A percentile compares a stretch with the other conserved stretches of the same genome.
Evolutionary conservation across 2,797 vertebrate species (phyloP).

Genomic region (Hippopotamyrus pictus): DNA sequence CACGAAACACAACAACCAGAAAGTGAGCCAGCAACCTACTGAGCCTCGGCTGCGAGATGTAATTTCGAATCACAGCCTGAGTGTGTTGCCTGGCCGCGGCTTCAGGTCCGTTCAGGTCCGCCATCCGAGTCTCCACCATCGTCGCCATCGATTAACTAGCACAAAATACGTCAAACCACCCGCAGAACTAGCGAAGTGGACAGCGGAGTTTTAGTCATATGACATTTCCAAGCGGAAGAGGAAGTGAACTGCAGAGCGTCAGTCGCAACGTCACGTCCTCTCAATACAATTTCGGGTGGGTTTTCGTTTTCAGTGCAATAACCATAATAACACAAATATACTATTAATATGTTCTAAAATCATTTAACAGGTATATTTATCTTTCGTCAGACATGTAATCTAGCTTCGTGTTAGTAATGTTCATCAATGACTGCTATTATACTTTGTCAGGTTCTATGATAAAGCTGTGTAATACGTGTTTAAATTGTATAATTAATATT

Average conservation of each 20-base stretch:
- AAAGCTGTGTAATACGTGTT: neutral
- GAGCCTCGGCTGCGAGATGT: slow-evolving; percentile 72
- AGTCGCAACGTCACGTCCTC: neutral
- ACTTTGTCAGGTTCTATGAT: neutral
- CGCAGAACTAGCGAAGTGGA: neutral
- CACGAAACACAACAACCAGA: slow-evolving; percentile 1
- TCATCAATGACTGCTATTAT: neutral
- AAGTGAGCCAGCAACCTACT: slow-evolving; percentile 51
- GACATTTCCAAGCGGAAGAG: slow-evolving; percentile 36
- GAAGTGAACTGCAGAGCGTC: slow-evolving; percentile 8
- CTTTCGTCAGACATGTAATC: neutral
- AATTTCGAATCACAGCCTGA: slow-evolving; percentile 69
- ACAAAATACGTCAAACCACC: neutral
- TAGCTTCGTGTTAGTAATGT: neutral
- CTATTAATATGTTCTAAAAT: neutral
- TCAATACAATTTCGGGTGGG: neutral
- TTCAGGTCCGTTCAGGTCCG: slow-evolving; percentile 61
- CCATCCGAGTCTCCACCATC: slow-evolving; percentile 55
- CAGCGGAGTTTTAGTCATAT: slow-evolving; percentile 42
- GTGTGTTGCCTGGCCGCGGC: slow-evolving; percentile 63
- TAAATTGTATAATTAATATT: neutral
- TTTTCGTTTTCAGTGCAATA: neutral
- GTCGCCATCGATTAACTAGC: slow-evolving; percentile 53
- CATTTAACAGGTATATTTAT: neutral
- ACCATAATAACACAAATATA: neutral